A percentile compares a stretch with the other conserved stretches of the same genome.
Conservation (phyloP, 2,113 vertebrate genomes). For the Mesitornis unicolor region DNA sequence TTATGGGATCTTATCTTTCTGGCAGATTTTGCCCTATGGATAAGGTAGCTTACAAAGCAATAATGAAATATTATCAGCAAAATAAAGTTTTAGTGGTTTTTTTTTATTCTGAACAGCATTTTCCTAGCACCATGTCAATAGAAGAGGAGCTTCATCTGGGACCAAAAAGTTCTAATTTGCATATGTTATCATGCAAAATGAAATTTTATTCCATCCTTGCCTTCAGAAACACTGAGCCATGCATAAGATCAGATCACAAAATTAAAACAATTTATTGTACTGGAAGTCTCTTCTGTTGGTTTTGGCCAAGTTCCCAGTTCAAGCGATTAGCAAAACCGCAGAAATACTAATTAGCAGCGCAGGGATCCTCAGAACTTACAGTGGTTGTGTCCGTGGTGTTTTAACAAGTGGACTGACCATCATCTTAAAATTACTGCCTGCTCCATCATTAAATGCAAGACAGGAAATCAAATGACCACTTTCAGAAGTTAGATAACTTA, state of each 20-base stretch:
- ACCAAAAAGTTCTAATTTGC: conserved; percentile 51
- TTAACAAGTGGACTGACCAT: background rate
- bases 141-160: background rate
- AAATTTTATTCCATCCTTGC: conserved; percentile 61
- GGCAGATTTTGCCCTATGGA: conserved; percentile 49
- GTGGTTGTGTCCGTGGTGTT: background rate
- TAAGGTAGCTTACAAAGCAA: conserved; percentile 59
- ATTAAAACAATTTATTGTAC: conserved; percentile 68
- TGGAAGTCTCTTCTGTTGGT: conserved; percentile 60
- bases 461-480: background rate
- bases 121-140: conserved; percentile 27
- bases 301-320: conserved; percentile 66
- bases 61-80: conserved; percentile 56
- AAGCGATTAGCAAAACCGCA: conserved; percentile 63
- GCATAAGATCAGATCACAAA: conserved; percentile 48
- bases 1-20: conserved; percentile 26
- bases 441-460: background rate
- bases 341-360: conserved; percentile 67
- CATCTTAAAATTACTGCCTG: background rate
- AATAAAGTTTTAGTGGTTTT: conserved; percentile 55
- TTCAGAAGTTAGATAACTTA: background rate
- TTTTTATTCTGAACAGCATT: conserved; percentile 13
- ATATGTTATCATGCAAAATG: conserved; percentile 44
- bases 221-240: conserved; percentile 57
- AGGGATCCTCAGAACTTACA: conserved; percentile 11